Evolutionary conservation across 1,140 invertebrate species (phyloP), one percentile per base, ranked within the genome.

Genomic region (Brachionus rotundiformis): DNA sequence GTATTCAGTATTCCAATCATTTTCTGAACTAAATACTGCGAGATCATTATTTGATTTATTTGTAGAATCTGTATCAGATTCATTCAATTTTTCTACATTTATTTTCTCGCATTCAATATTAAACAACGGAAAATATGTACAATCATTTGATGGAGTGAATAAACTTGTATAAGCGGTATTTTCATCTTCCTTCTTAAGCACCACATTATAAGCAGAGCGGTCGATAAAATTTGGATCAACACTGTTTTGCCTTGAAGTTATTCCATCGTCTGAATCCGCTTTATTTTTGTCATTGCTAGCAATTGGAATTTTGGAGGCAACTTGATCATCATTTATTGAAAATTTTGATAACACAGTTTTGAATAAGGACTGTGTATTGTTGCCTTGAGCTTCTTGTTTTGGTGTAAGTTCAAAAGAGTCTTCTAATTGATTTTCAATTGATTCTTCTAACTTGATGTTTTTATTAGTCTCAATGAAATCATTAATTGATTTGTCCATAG

Each of bases 61-160:
- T 31, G 27, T n/a, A 5, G 1, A 19, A n/a, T 49, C 2, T 19
- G 8, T 6, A 2, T 49, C 47, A 19, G 3, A 7, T 16, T 19
- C 19, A 16, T 19, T 49, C 16, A 19, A n/a, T 1, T 6, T 27
- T 63, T 63, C 29, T 13, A 31, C 10, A n/a, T 23, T 63, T 29
- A 63, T 31, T 31, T 63, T n/a, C 6, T 63, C 61, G 10, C 10
- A 29, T 31, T 71, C n/a, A 0, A 68, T 8, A 3, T 31, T 68
- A 68, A 31, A 68, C 10, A 33, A 33, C n/a, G 63, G 63, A 8
- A 68, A 68, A 33, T 68, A 68, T 68, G 63, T 36, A 68, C 63
- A 68, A 68, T 68, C 63, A 33, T 68, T 68, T 33, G 63, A 68
- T 16, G 63, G 63, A 1, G 2, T 31, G 36, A 68, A 31, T 8